phyloP scores from a whole-genome alignment of 1,140 invertebrate genomes.

The Lamellibrachia luymesi region DNA sequence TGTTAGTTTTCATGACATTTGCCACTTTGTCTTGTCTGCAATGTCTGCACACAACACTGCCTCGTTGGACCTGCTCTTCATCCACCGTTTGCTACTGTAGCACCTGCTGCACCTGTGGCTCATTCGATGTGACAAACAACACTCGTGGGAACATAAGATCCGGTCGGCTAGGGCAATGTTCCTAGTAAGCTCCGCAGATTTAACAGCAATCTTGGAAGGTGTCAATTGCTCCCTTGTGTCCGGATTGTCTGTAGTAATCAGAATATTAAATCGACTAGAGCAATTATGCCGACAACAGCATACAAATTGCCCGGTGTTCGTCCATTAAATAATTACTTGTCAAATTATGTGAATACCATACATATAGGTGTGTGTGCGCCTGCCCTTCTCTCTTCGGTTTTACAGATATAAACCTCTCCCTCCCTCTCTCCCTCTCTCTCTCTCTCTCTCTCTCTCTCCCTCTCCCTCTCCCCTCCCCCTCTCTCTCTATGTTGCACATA shows the following conservation, averaged over 20 bases:
- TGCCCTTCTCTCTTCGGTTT: too few species aligned
- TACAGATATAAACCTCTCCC: too few species aligned
- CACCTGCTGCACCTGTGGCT: background rate
- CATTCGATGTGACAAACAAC: background rate
- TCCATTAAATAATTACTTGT: background rate
- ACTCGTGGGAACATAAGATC: background rate
- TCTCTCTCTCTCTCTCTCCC: too few species aligned
- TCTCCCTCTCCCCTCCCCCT: too few species aligned
- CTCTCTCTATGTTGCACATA: too few species aligned
- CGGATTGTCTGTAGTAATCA: background rate
- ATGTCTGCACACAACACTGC: background rate
- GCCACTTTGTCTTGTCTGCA: background rate
- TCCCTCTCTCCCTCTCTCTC: too few species aligned
- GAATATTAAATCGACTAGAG: background rate
- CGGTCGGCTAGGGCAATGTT: background rate
- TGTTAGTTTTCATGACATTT: background rate
- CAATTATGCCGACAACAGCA: background rate
- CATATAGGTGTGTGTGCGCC: too few species aligned
- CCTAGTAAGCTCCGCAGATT: background rate
- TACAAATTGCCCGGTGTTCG: background rate
- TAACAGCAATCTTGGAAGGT: background rate
- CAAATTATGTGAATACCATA: background rate
- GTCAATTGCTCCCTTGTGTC: background rate
- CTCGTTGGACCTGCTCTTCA: background rate
- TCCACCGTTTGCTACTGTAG: background rate